These are phyloP conservation scores for Odontophorus gujanensis DNA, from an alignment of 2,113 vertebrate genomes.

Conservation along the genomic window DNA sequence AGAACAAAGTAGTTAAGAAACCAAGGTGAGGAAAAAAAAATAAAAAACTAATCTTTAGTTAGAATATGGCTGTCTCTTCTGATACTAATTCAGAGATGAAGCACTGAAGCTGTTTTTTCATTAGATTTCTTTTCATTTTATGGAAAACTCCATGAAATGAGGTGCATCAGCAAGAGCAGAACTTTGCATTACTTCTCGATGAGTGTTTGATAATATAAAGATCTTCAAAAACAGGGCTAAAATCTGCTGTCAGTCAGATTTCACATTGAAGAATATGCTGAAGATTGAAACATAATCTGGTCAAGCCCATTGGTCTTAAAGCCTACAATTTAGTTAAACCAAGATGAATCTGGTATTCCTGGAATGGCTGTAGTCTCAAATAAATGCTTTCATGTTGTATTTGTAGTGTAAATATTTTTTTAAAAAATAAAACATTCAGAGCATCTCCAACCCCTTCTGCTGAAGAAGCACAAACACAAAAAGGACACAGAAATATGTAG, in stretches of 20 bases:
- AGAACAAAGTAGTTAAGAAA: background rate
- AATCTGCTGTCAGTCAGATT: background rate
- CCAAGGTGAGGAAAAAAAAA: background rate
- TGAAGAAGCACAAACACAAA: constrained; percentile 26
- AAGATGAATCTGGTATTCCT: constrained; percentile 27
- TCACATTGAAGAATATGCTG: fast-evolving
- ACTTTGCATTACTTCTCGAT: background rate
- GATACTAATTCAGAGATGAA: background rate
- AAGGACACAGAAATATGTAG: background rate
- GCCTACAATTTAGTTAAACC: constrained; percentile 29
- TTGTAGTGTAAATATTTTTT: constrained; percentile 24
- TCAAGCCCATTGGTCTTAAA: background rate
- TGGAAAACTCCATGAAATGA: background rate
- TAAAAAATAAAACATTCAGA: background rate
- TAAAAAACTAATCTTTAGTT: background rate
- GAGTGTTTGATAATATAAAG: background rate
- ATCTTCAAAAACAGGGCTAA: background rate
- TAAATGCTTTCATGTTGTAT: constrained; percentile 29
- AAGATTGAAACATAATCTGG: background rate
- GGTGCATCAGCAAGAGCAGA: background rate
- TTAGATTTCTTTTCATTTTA: background rate
- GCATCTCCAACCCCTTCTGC: background rate
- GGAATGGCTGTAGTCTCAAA: background rate
- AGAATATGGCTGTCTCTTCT: background rate
- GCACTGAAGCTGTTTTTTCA: background rate